Conservation (phyloP, 2,797 vertebrate species). For the Mallotus villosus region DNA sequence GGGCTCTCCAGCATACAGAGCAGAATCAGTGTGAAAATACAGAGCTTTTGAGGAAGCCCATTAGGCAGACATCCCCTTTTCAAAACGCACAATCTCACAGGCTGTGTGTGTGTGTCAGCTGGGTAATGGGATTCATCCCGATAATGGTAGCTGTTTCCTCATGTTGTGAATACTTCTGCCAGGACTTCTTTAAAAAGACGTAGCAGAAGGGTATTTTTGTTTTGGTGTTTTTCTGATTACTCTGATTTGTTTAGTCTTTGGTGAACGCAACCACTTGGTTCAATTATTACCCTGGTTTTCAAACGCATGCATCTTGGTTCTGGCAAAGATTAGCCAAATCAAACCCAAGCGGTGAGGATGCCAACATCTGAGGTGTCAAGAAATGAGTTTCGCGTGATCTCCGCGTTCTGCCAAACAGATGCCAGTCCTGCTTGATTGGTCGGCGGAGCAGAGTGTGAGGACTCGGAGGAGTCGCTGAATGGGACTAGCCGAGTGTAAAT, state of each 20-base stretch:
- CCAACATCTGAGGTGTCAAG: neutral
- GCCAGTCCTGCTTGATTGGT: constrained; percentile 19
- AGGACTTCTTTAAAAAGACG: neutral
- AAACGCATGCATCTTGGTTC: no score
- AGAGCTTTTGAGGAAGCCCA: constrained; percentile 24
- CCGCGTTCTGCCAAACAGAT: neutral
- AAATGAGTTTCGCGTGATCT: neutral
- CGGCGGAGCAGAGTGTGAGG: neutral
- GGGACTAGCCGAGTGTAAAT: constrained; percentile 50
- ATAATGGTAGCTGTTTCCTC: constrained; percentile 33
- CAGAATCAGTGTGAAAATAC: constrained; percentile 29
- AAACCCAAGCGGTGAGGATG: no score
- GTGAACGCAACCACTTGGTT: no score
- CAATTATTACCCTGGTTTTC: no score
- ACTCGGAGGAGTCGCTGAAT: constrained; percentile 12
- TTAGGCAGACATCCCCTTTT: constrained; percentile 22
- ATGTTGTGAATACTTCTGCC: constrained; percentile 27
- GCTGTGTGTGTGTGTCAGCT: constrained; percentile 17
- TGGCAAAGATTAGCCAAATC: no score
- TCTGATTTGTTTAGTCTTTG: no score
- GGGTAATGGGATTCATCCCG: constrained; percentile 32
- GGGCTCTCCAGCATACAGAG: constrained; percentile 14
- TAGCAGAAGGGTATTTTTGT: neutral
- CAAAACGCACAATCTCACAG: constrained; percentile 15
- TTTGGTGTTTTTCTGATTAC: neutral